Base-by-base conservation (phyloP, 2,888 invertebrate species). In the Apamea monoglypha region DNA sequence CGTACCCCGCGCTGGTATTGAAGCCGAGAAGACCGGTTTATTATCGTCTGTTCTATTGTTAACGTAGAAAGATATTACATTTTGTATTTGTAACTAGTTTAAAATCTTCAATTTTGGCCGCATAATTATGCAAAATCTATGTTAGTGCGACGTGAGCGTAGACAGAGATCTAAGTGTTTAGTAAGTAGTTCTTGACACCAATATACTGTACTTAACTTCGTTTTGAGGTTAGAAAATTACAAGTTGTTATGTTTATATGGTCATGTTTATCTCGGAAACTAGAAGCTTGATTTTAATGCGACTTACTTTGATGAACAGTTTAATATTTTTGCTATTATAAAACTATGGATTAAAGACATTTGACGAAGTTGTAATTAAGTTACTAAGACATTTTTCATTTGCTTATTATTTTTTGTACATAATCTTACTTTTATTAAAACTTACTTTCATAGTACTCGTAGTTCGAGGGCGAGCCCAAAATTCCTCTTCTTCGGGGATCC, bases 401-500 rank as follows among this genome's bases (percentile, higher is more conserved):
- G 40, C 36, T 47, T 50, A 29, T 50, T 61, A 44, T 50, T 61
- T n/a, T 67, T 21, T 3, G 1, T 7, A 59, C n/a, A 12, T 12
- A n/a, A 18, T 29, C 25, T 59, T 53, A 82, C 0, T n/a, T 44
- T 0, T 25, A 44, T 5, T 56, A n/a, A n/a, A 70, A 92, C 94
- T 93, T 89, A 94, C 94, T 89, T 76, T 89, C 83, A 85, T 89
- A 90, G 84, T 90, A 85, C 69, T 85, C 85, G 59, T 85, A 91
- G 81, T 82, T 88, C 21, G 88, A 87, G 47, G 93, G 91, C 21
- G 92, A 91, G 25, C 94, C 93, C 80, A 94, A 90, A 91, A 95
- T 92, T 0, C 93, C 93, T 91, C 89, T 92, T 4, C 95, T 89
- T 83, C 95, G 90, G 0, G 95, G 94, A 95, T 95, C 95, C 95